Conservation (phyloP, 2,113 vertebrate species). For the Smithornis capensis region DNA sequence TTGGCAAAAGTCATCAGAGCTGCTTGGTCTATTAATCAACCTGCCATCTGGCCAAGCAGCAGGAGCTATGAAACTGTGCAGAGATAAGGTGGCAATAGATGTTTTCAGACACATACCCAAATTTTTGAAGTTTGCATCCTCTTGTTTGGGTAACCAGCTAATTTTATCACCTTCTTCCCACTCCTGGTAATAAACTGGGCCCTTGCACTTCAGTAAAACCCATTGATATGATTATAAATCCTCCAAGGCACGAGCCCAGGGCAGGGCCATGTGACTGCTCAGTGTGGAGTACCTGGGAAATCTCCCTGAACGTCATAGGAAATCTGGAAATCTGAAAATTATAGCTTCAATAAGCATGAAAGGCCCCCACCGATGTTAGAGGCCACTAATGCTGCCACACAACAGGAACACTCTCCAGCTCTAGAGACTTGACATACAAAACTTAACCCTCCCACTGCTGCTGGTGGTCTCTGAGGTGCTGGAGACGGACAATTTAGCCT, state of each 20-base stretch:
- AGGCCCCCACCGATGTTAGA: neutral
- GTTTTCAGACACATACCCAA: neutral
- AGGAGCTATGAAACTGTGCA: neutral
- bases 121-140: neutral
- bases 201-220: neutral
- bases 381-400: neutral
- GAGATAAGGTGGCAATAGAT: neutral
- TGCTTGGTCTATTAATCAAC: neutral
- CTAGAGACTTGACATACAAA: neutral
- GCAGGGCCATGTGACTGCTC: neutral
- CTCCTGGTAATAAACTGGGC: neutral
- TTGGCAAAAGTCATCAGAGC: neutral
- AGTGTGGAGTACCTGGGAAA: neutral
- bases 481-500: neutral
- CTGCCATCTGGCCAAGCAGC: neutral
- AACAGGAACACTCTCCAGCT: neutral
- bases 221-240: neutral
- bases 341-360: neutral
- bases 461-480: rapidly evolving
- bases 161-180: neutral
- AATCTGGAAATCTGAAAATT: neutral
- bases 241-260: neutral
- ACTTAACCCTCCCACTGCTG: neutral
- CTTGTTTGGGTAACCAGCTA: neutral
- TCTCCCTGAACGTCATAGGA: neutral